A percentile compares a stretch with the other conserved stretches of the same genome.
Evolutionary conservation across 2,797 vertebrate genomes (phyloP).

Genomic region (Lagodon rhomboides): DNA sequence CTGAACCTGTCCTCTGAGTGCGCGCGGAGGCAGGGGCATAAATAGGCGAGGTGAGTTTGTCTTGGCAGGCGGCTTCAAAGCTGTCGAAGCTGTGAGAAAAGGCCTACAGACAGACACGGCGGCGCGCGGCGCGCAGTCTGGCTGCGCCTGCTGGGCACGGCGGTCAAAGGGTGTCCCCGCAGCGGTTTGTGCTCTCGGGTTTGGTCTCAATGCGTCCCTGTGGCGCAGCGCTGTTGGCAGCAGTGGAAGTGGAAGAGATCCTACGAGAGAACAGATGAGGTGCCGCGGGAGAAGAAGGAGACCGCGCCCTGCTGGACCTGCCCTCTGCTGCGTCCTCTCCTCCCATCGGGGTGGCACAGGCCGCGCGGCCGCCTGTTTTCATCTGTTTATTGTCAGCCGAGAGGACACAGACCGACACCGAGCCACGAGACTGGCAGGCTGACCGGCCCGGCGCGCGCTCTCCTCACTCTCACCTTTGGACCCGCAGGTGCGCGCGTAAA

Average conservation of each 20-base stretch:
- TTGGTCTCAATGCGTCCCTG: conserved; percentile 80
- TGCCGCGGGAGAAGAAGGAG: conserved; percentile 84
- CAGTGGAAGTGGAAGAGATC: conserved; percentile 90
- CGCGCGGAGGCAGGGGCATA: conserved; percentile 79
- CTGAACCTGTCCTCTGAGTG: conserved; percentile 41
- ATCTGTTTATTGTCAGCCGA: conserved; percentile 68
- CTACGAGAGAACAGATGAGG: conserved; percentile 84
- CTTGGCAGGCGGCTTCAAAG: conserved; percentile 89
- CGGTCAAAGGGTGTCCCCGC: conserved; percentile 89
- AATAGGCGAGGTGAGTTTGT: conserved; percentile 87
- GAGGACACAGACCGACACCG: conserved; percentile 54
- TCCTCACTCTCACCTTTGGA: conserved; percentile 64
- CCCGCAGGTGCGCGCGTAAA: conserved; percentile 48
- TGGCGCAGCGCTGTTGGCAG: conserved; percentile 77
- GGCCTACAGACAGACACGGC: conserved; percentile 75
- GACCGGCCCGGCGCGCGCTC: conserved; percentile 48
- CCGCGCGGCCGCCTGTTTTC: conserved; percentile 57
- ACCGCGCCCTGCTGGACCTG: conserved; percentile 90
- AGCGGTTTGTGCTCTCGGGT: conserved; percentile 79
- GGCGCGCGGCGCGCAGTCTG: conserved; percentile 76
- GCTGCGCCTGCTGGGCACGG: conserved; percentile 81
- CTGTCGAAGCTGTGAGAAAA: conserved; percentile 83
- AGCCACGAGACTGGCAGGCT: conserved; percentile 16
- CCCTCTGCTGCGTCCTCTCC: conserved; percentile 81
- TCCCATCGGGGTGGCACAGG: conserved; percentile 75